Percentiles rank a stretch among this genome's conserved stretches.
Conservation (phyloP, 2,797 vertebrate species). For the Onychomys torridus region DNA sequence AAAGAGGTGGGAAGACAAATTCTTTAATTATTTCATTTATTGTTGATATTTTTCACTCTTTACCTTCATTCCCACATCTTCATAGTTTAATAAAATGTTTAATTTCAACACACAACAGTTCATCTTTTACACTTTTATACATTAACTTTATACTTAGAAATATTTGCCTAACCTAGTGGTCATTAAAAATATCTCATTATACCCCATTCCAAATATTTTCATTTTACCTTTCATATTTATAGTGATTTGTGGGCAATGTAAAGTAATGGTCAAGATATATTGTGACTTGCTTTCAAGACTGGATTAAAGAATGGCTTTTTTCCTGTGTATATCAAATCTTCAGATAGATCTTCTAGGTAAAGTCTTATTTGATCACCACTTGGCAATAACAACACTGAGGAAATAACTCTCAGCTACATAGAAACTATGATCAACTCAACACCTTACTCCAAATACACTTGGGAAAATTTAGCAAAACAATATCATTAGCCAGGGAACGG, state of each 20-base stretch:
- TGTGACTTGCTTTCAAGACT: not conserved
- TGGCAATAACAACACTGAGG: not conserved
- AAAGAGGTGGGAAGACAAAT: not conserved
- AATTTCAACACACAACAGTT: constrained; percentile 7
- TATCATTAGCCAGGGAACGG: constrained; percentile 1
- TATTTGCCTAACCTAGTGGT: not conserved
- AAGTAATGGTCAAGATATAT: not conserved
- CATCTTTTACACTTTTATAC: not conserved
- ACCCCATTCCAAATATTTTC: constrained; percentile 33
- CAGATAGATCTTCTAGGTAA: not conserved
- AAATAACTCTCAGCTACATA: not conserved
- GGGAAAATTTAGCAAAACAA: constrained; percentile 5
- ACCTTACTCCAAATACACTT: not conserved
- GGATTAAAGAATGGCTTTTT: not conserved
- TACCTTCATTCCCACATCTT: not conserved
- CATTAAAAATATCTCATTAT: constrained; percentile 13
- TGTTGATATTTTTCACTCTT: not conserved
- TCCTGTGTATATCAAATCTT: not conserved
- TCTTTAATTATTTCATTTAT: not conserved
- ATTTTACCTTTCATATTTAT: constrained; percentile 10
- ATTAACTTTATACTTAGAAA: not conserved
- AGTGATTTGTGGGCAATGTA: not conserved
- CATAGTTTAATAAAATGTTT: constrained; percentile 5
- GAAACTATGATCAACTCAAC: constrained; percentile 4
- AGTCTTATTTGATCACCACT: not conserved